phyloP scores from a whole-genome alignment of 2,888 invertebrate genomes.

The Strigamia transsilvanica region DNA sequence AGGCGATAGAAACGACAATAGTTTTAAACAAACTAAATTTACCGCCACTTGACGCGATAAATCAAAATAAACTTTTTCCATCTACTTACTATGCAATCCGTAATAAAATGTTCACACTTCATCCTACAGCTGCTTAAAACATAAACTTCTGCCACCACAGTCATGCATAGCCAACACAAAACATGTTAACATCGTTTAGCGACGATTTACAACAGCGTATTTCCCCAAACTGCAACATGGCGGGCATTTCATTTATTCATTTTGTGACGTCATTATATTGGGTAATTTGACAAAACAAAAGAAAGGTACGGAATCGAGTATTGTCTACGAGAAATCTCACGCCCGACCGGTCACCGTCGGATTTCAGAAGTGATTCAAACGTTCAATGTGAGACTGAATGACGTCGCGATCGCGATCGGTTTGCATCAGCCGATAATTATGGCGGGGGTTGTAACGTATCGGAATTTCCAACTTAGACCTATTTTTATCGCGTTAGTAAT shows the following conservation, averaged over 20 bases:
- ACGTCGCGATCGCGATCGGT: not conserved
- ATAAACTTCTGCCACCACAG: not conserved
- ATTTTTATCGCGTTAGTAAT: not conserved
- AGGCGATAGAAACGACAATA: not conserved
- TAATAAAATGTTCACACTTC: slow-evolving; percentile 11
- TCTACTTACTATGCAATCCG: slow-evolving; percentile 17
- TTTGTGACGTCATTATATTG: slow-evolving; percentile 5
- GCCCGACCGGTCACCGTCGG: not conserved
- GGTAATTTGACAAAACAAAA: slow-evolving; percentile 17
- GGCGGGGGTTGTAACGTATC: not conserved
- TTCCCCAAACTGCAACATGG: slow-evolving; percentile 30
- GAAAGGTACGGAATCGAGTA: slow-evolving; percentile 21
- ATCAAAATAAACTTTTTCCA: not conserved
- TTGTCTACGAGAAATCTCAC: not conserved
- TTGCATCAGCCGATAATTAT: not conserved
- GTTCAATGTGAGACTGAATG: not conserved
- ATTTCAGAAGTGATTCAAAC: not conserved
- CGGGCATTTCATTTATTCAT: slow-evolving; percentile 13
- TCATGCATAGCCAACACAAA: slow-evolving; percentile 26
- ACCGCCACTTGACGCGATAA: slow-evolving; percentile 5
- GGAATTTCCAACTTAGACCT: not conserved
- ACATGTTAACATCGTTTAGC: slow-evolving; percentile 5
- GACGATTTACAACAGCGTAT: slow-evolving; percentile 30
- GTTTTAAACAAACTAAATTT: not conserved
- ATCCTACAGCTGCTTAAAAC: slow-evolving; percentile 7